Conservation (phyloP, 2,113 vertebrate genomes). For the Scytalopus superciliaris region DNA sequence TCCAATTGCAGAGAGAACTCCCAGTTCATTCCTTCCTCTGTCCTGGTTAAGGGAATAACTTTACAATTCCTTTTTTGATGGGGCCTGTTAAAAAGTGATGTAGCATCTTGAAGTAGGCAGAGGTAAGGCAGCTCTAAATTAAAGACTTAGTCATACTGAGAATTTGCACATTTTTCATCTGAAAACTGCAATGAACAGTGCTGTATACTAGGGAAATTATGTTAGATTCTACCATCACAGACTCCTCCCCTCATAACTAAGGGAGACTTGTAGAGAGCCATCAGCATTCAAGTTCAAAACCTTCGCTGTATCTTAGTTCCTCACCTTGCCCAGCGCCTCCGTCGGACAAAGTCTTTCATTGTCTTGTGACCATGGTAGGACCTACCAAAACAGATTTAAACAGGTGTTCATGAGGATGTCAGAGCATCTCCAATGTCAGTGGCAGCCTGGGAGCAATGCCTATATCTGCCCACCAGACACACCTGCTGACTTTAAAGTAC, state of each 20-base stretch:
- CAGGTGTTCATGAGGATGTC: not conserved
- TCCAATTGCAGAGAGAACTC: not conserved
- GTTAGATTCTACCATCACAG: not conserved
- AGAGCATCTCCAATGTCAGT: not conserved
- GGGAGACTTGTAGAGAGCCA: not conserved
- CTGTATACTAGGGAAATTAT: not conserved
- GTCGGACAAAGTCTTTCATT: constrained; percentile 95
- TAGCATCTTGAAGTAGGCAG: not conserved
- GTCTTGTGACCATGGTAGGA: constrained; percentile 95
- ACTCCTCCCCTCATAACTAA: not conserved
- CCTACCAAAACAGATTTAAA: constrained; percentile 69
- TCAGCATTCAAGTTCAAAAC: not conserved
- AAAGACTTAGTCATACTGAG: not conserved
- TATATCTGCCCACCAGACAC: not conserved
- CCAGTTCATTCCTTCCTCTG: not conserved
- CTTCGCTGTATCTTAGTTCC: not conserved
- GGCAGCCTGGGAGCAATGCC: not conserved
- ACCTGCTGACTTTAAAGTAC: not conserved
- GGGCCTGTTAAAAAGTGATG: not conserved
- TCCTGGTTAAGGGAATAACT: not conserved
- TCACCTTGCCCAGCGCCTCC: constrained; percentile 95
- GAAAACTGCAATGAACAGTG: not conserved
- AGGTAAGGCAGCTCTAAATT: not conserved
- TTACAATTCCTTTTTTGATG: not conserved
- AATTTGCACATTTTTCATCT: not conserved